A percentile compares a stretch with the other conserved stretches of the same genome.
Conservation (phyloP, 2,888 invertebrate genomes). For the Agonopterix alstromeriana region DNA sequence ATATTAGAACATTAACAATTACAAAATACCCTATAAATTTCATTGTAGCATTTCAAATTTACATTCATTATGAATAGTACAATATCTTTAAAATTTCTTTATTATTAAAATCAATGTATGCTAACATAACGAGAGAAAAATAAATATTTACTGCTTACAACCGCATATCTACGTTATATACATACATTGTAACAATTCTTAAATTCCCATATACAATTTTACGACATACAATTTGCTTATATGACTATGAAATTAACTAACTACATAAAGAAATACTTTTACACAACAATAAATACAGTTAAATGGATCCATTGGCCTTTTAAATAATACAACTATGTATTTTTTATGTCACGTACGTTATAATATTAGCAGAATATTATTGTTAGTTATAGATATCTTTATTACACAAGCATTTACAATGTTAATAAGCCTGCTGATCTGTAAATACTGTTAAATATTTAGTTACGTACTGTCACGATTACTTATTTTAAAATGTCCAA, state of each 20-base stretch:
- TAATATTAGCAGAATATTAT: not conserved
- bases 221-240: constrained; percentile 8
- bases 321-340: not conserved
- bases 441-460: constrained; percentile 11
- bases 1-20: constrained; percentile 68
- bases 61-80: constrained; percentile 25
- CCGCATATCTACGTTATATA: constrained; percentile 15
- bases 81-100: constrained; percentile 11
- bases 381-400: constrained; percentile 2
- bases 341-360: not conserved
- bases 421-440: constrained; percentile 18
- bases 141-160: constrained; percentile 8
- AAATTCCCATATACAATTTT: constrained; percentile 16
- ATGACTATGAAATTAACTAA: not conserved
- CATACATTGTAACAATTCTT: constrained; percentile 17
- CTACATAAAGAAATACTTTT: constrained; percentile 2
- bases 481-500: constrained; percentile 6
- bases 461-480: constrained; percentile 14
- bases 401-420: constrained; percentile 24
- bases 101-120: constrained; percentile 5
- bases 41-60: constrained; percentile 35
- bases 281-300: not conserved
- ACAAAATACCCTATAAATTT: constrained; percentile 47
- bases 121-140: constrained; percentile 5
- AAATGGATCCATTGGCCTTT: not conserved